Evolutionary conservation across 1,140 invertebrate genomes (phyloP).

Genomic region (Kradibia gibbosae): DNA sequence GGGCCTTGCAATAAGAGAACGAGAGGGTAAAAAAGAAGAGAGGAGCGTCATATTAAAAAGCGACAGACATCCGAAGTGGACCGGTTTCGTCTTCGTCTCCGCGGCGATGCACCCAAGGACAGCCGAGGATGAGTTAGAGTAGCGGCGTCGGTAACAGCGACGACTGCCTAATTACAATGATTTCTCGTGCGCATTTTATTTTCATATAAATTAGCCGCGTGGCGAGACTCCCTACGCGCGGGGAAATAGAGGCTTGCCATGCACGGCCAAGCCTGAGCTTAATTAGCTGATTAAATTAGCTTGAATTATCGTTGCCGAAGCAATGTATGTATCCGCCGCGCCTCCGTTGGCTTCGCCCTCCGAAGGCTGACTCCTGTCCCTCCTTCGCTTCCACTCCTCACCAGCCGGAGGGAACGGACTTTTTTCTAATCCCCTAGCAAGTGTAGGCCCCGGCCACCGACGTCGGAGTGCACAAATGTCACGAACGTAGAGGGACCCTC

Average conservation of each 20-base stretch:
- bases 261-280: neutral
- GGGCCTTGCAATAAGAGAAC: too few species aligned
- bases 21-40: too few species aligned
- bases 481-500: neutral
- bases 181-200: conserved; percentile 38
- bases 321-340: neutral
- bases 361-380: too few species aligned
- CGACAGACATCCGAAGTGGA: neutral
- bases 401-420: neutral
- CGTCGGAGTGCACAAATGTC: neutral
- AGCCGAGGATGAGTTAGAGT: neutral
- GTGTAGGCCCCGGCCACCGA: too few species aligned
- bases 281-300: conserved; percentile 50
- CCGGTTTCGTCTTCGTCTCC: conserved; percentile 1
- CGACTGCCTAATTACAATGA: conserved; percentile 37
- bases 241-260: neutral
- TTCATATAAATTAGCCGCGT: conserved; percentile 43
- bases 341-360: neutral
- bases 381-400: neutral
- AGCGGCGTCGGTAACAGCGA: neutral
- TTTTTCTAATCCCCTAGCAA: neutral
- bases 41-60: too few species aligned
- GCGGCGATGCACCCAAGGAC: neutral
- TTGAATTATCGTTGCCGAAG: conserved; percentile 37
- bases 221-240: neutral